Evolutionary conservation across 2,797 vertebrate species (phyloP), one percentile per base, ranked within the genome.

Genomic region (Decapterus maruadsi): DNA sequence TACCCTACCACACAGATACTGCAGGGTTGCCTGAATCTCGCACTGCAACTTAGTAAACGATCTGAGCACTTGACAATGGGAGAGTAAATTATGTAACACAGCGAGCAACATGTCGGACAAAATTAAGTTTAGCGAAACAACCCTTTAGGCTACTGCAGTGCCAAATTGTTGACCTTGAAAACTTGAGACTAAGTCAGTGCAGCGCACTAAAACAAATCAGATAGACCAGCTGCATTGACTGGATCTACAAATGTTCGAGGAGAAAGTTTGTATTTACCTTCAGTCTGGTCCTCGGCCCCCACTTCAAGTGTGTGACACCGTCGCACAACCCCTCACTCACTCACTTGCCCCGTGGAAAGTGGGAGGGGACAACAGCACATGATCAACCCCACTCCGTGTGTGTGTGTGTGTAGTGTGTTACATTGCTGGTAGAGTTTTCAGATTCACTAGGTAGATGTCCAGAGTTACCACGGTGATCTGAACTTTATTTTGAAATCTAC

Each of bases 241-340:
- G 0, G 4, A 7, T 6, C 1, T n/a, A 20, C 12, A 17, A 12
- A 20, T n/a, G 34, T 69, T 20, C 0, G 6, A 14, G 4, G 6
- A 14, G 4, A 63, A 81, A 29, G 17, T 43, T 42, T 55, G 14
- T 4, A 6, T 61, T 83, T 82, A 90, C 86, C 84, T 85, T 51
- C 59, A 6, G 17, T 1, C 1, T 12, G 1, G 4, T 17, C 3
- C 8, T 46, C 36, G 0, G 0, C 1, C 11, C n/a, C n/a, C n/a
- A n/a, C n/a, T n/a, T n/a, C n/a, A n/a, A 42, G 3, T 22, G 7
- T 43, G 57, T 78, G 62, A 66, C 78, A 53, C 10, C 10, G 34
- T 36, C 34, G 6, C 34, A 36, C 34, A 36, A 36, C 34, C 8
- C 34, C 29, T 11, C 26, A 55, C 16, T 8, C 16, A 34, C 14